Conservation (phyloP, 1,140 invertebrate species). For the Calliphora vicina region DNA sequence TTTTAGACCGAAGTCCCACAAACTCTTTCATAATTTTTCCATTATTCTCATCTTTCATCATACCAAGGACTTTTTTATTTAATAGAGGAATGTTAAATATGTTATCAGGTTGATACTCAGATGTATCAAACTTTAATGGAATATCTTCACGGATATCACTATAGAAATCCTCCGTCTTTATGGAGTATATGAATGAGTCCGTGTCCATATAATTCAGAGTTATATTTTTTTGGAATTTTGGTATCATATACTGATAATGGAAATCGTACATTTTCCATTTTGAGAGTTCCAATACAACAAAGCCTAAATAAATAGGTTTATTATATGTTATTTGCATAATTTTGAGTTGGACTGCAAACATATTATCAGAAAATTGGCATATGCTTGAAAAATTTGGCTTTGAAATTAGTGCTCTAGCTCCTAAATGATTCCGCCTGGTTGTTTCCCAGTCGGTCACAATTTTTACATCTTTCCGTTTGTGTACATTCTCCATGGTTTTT, state of each 20-base stretch:
- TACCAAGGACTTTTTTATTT: conserved; percentile 36
- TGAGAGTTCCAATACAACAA: conserved; percentile 60
- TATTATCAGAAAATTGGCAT: conserved; percentile 57
- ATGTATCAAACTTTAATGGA: conserved; percentile 51
- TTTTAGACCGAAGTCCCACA: conserved; percentile 26
- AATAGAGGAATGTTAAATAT: conserved; percentile 11
- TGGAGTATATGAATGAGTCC: conserved; percentile 61
- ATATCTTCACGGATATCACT: conserved; percentile 57
- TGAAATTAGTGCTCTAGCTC: conserved; percentile 55
- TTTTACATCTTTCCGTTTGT: conserved; percentile 62
- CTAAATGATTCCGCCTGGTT: conserved; percentile 47
- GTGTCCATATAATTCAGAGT: conserved; percentile 63
- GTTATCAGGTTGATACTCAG: too few relatives aligned
- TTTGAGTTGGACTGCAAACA: conserved; percentile 60
- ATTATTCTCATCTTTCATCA: conserved; percentile 36
- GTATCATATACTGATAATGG: conserved; percentile 50
- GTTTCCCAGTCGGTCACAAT: conserved; percentile 55
- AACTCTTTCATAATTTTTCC: conserved; percentile 28
- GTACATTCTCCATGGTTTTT: conserved; percentile 66
- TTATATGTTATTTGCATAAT: too few relatives aligned
- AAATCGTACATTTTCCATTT: conserved; percentile 60
- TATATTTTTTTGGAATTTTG: conserved; percentile 50
- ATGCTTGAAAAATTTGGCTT: conserved; percentile 61
- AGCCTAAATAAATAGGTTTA: too few relatives aligned
- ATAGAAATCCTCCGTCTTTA: conserved; percentile 62